These are phyloP conservation scores for Himalopsyche anomala DNA, from an alignment of 2,888 invertebrate genomes.

Conservation along the genomic window DNA sequence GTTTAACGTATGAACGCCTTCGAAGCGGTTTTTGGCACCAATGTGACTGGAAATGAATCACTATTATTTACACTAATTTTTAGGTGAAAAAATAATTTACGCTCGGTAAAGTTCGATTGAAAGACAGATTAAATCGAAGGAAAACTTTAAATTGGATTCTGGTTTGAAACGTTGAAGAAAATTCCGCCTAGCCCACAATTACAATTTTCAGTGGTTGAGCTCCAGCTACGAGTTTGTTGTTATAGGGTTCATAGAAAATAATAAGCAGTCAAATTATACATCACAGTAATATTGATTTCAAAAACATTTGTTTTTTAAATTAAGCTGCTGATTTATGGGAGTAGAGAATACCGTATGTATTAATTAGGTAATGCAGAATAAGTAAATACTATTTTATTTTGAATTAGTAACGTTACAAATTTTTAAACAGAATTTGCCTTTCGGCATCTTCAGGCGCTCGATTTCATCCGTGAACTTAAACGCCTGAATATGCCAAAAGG, in stretches of 20 bases:
- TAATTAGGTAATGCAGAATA: too few relatives aligned
- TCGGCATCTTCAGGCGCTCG: too few relatives aligned
- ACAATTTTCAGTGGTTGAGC: constrained; percentile 28
- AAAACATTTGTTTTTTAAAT: too few relatives aligned
- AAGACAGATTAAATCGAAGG: constrained; percentile 26
- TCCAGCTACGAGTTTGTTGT: background rate
- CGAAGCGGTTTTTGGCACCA: background rate
- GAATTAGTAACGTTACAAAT: too few relatives aligned
- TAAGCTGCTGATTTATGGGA: too few relatives aligned
- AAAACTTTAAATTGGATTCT: constrained; percentile 29
- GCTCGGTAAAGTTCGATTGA: constrained; percentile 5
- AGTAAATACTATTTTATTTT: too few relatives aligned
- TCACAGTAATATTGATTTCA: too few relatives aligned
- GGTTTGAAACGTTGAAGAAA: constrained; percentile 18
- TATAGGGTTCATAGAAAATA: background rate
- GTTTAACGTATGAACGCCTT: background rate
- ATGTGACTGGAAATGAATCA: constrained; percentile 2
- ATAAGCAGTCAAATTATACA: too few relatives aligned
- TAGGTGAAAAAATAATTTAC: constrained; percentile 17
- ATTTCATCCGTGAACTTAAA: too few relatives aligned
- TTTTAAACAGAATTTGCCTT: too few relatives aligned
- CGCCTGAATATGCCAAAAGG: too few relatives aligned
- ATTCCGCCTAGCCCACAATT: constrained; percentile 12
- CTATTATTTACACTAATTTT: constrained; percentile 26
- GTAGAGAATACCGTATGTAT: too few relatives aligned